phyloP scores from a whole-genome alignment of 30 jellyfish, hydroid and myxozoan species.

The Aurelia sp. region DNA sequence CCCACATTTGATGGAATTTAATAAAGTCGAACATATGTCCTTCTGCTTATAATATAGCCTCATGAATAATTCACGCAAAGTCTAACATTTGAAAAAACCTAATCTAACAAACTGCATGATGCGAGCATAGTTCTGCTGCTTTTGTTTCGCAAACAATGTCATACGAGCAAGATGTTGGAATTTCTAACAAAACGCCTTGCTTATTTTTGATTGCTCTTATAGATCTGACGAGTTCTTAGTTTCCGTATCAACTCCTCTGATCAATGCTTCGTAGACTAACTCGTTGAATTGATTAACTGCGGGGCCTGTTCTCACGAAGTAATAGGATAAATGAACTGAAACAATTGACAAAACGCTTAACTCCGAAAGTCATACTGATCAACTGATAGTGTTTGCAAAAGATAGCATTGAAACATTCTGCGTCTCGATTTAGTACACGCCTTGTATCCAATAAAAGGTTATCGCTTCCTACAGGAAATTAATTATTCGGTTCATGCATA shows the following conservation, averaged over 20 bases:
- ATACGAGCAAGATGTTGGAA: slow-evolving; percentile 63
- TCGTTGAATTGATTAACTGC: slow-evolving; percentile 38
- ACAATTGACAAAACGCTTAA: no score
- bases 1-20: slow-evolving; percentile 76
- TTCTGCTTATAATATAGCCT: slow-evolving; percentile 69
- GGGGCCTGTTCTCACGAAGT: no score
- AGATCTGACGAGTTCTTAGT: slow-evolving; percentile 36
- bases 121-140: slow-evolving; percentile 52
- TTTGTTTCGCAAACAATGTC: slow-evolving; percentile 51
- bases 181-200: slow-evolving; percentile 62
- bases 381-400: no score
- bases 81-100: slow-evolving; percentile 74
- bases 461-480: no score
- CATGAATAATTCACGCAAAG: slow-evolving; percentile 70
- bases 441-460: no score
- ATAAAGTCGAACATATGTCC: slow-evolving; percentile 78
- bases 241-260: slow-evolving; percentile 56
- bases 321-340: no score
- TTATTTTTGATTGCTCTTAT: slow-evolving; percentile 43
- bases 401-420: no score
- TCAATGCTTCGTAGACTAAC: slow-evolving; percentile 24
- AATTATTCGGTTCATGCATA: no score
- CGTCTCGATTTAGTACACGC: no score
- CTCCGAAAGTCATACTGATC: no score
- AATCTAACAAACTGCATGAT: slow-evolving; percentile 77